A percentile compares a stretch with the other conserved stretches of the same genome.
These are phyloP conservation scores for Camptogramma bilineatum DNA, from an alignment of 2,888 invertebrate species.

Conservation along the genomic window DNA sequence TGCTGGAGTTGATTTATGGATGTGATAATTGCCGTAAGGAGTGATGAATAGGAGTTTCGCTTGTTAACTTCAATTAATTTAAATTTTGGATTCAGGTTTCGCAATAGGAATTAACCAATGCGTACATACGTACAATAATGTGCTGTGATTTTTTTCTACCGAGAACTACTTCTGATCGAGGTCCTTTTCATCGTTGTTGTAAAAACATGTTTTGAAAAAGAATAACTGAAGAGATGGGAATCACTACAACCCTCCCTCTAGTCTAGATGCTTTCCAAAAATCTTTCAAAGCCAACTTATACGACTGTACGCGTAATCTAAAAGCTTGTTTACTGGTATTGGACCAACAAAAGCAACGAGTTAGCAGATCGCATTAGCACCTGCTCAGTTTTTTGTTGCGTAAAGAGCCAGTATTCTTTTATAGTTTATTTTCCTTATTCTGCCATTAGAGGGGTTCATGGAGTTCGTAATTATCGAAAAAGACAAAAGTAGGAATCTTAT, in stretches of 20 bases:
- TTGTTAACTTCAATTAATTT: slow-evolving; percentile 15
- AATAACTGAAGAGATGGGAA: no score
- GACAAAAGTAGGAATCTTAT: slow-evolving; percentile 45
- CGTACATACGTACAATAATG: no score
- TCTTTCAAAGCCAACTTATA: no score
- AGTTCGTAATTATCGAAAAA: slow-evolving; percentile 41
- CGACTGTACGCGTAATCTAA: no score
- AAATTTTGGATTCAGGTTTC: slow-evolving; percentile 20
- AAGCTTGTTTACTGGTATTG: no score
- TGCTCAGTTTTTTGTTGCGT: background rate
- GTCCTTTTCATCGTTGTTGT: no score
- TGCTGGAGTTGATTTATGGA: slow-evolving; percentile 29
- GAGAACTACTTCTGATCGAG: no score
- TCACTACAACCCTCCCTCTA: no score
- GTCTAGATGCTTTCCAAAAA: no score
- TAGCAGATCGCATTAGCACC: background rate
- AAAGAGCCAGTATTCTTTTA: background rate
- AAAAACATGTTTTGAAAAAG: no score
- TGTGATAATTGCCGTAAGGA: slow-evolving; percentile 31
- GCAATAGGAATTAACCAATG: no score
- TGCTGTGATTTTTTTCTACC: no score
- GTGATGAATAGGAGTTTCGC: slow-evolving; percentile 11
- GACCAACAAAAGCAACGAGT: background rate
- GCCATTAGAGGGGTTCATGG: background rate
- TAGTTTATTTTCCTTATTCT: background rate